Evolutionary conservation across 2,113 vertebrate species (phyloP), one percentile per base, ranked within the genome.

Genomic region (Cyanoramphus novaezelandiae): DNA sequence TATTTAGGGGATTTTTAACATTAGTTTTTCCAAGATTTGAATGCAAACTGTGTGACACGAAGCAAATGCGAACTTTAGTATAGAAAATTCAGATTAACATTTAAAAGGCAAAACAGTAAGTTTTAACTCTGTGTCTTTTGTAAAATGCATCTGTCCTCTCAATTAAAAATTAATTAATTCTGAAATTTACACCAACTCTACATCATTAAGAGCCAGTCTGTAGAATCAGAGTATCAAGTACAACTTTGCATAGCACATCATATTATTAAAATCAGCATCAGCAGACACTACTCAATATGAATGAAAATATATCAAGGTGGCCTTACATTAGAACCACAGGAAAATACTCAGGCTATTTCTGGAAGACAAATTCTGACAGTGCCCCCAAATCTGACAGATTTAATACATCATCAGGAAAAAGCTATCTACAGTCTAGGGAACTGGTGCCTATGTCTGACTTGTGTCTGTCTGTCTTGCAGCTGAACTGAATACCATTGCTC

Each of bases 401-500:
- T 87, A 86, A 93, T 35, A 28, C 33, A 31, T 20, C 0, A 1
- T 65, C 62, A 85, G 39, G 79, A 88, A 67, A 94, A 67, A 94
- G 31, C 71, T 63, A 57, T 29, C 50, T 44, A 24, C 44, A 86
- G 6, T 35, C 82, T 39, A 82, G 75, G 70, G 31, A 93, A 60
- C 23, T 19, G 16, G 23, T 67, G 60, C 49, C 47, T 60, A 6
- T 68, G 21, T 78, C 44, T 86, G 64, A 96, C 57, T 82, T 96
- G 50, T 96, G 81, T 57, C 59, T 88, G 76, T 93, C 44, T 96
- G 60, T 80, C 97, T 96, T 96, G 24, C 95, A 99, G 99, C 99
- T 83, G 97, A 99, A 80, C 98, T 99, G 92, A 99, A 99, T 24
- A 97, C 97, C 83, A 99, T 99, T 8, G 99, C 99, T 71, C 99